Evolutionary conservation across 2,113 vertebrate genomes (phyloP).

Genomic region (Psophia crepitans): DNA sequence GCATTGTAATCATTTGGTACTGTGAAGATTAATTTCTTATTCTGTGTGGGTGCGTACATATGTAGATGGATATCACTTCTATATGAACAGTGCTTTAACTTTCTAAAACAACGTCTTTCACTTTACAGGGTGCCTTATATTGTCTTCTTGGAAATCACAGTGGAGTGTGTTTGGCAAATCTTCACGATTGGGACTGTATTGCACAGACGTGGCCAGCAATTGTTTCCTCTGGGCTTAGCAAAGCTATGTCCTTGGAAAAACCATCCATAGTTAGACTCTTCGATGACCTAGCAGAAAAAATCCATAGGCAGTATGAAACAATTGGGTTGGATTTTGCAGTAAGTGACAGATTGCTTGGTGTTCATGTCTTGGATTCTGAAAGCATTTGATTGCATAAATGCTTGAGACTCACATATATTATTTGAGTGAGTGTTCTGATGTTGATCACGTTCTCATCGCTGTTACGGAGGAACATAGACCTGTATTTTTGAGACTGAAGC

Average conservation of each 20-base stretch:
- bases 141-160: slow-evolving; percentile 94
- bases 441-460: neutral
- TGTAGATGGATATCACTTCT: neutral
- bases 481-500: neutral
- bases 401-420: accelerated
- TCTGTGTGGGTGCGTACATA: neutral
- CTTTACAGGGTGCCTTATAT: slow-evolving; percentile 90
- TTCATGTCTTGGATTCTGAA: neutral
- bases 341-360: slow-evolving; percentile 53
- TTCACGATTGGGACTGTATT: slow-evolving; percentile 97
- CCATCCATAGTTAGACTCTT: slow-evolving; percentile 95
- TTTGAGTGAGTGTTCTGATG: neutral
- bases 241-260: slow-evolving; percentile 95
- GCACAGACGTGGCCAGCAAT: slow-evolving; percentile 92
- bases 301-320: slow-evolving; percentile 95
- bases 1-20: neutral
- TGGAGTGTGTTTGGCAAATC: slow-evolving; percentile 90
- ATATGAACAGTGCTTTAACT: neutral
- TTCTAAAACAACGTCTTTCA: neutral
- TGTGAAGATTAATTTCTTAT: neutral
- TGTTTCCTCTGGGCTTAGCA: slow-evolving; percentile 91
- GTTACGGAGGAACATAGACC: neutral
- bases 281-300: slow-evolving; percentile 95
- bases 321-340: slow-evolving; percentile 91
- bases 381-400: neutral